Conservation (phyloP, 2,797 vertebrate genomes). For the Potorous gilbertii region DNA sequence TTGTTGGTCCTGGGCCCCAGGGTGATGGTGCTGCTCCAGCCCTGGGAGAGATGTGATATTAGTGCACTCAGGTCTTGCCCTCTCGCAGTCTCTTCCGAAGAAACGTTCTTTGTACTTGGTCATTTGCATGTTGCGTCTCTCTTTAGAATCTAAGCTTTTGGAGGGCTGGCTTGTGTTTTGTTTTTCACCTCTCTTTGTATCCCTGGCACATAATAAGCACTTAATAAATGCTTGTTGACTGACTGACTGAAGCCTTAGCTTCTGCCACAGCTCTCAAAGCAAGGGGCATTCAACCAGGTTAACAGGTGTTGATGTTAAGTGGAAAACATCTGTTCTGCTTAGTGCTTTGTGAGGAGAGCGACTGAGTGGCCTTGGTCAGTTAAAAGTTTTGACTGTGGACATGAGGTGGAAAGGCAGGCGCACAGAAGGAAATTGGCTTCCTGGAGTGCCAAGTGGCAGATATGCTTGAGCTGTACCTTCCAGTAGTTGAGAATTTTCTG, state of each 20-base stretch:
- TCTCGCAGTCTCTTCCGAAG: not conserved
- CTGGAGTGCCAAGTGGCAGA: not conserved
- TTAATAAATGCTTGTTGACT: not conserved
- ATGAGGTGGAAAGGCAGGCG: not conserved
- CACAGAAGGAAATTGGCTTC: not conserved
- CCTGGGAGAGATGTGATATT: not conserved
- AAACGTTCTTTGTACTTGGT: not conserved
- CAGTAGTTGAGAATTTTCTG: not conserved
- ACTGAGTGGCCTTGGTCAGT: not conserved
- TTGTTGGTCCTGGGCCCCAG: conserved; percentile 2
- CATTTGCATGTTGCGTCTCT: not conserved
- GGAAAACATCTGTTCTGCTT: not conserved
- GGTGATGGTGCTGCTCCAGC: not conserved
- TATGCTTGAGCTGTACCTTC: not conserved
- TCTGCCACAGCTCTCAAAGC: not conserved
- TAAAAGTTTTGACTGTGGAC: not conserved
- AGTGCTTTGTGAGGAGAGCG: not conserved
- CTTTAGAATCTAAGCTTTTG: not conserved
- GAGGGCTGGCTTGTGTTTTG: not conserved
- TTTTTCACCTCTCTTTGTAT: not conserved
- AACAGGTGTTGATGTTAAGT: not conserved
- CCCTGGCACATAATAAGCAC: not conserved
- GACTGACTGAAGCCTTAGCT: not conserved
- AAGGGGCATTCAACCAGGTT: too few relatives aligned
- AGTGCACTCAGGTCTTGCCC: not conserved